Percentiles rank a stretch among this genome's conserved stretches.
phyloP scores from a whole-genome alignment of 2,113 vertebrate genomes.

The Cephalopterus ornatus region DNA sequence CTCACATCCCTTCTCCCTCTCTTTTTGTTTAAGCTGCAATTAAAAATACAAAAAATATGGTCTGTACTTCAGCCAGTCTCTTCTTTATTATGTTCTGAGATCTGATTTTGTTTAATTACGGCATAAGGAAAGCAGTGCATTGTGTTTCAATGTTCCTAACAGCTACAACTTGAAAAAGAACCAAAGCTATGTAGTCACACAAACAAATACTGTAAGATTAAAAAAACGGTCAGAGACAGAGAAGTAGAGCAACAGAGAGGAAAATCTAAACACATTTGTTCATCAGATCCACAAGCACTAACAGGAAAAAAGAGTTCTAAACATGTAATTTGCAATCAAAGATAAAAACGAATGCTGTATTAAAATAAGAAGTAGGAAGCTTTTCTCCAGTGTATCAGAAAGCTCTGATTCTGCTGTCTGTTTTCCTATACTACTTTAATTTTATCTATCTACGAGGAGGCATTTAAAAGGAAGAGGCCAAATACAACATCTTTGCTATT shows the following conservation, averaged over 20 bases:
- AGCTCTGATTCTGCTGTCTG: not conserved
- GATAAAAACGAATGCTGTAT: not conserved
- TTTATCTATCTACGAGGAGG: not conserved
- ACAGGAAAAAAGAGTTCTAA: not conserved
- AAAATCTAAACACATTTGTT: not conserved
- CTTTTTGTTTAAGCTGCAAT: not conserved
- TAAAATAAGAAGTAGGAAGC: not conserved
- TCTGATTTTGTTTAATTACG: not conserved
- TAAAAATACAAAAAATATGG: not conserved
- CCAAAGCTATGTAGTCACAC: not conserved
- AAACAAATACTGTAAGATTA: not conserved
- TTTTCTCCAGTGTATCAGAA: not conserved
- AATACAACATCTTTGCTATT: not conserved
- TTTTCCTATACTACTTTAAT: not conserved
- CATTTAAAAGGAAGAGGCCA: not conserved
- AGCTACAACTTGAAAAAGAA: not conserved
- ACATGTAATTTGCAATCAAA: not conserved
- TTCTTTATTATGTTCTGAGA: not conserved
- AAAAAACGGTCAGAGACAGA: not conserved
- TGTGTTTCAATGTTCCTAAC: not conserved
- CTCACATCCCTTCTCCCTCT: not conserved
- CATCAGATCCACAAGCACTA: not conserved
- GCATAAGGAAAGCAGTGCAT: not conserved
- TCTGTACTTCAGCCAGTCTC: not conserved
- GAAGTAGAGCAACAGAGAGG: not conserved